Base-by-base conservation (phyloP, 2,797 vertebrate genomes). In the Ctenopoma multispine region DNA sequence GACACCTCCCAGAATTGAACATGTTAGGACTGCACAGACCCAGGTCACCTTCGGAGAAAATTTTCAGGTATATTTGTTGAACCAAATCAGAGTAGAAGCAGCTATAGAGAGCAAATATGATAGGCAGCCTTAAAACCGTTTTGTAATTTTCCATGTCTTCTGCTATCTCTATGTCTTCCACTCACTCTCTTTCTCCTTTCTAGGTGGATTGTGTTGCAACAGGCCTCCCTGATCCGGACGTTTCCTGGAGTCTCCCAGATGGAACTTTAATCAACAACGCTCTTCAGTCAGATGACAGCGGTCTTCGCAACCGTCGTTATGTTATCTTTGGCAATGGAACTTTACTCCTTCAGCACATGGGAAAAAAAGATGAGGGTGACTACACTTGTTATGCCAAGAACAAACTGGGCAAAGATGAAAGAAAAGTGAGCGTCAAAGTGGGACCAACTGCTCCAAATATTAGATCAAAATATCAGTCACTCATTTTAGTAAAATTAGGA, bases 231-330 rank as follows among this genome's bases (percentile, higher is more conserved):
- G 87, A 94, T 80, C 95, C 94, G 31, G 91, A 94, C 2, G 92
- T 96, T 61, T 94, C 92, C 54, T 96, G 95, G 95, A 93, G 92
- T 77, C 91, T 95, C 13, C 95, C 95, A 18, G 95, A 95, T 84
- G 95, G 95, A 67, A 96, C 95, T 27, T 74, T 94, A 63, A 90
- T 95, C 79, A 96, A 94, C 87, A 94, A 94, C 0, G 94, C 91
- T 7, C 92, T 95, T 57, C 95, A 94, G 38, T 94, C 93, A 1
- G 94, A 94, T 20, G 93, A 94, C 84, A 95, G 90, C 0, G 92
- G 94, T 61, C 57, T 82, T 41, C 92, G 90, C 21, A 92, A 63
- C 14, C 92, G 89, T 2, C 94, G 92, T 59, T 95, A 92, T 60
- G 79, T 95, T 34, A 93, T 95, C 58, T 95, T 95, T 79, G 92